Percentiles rank a stretch among this genome's conserved stretches.
Evolutionary conservation across 2,888 invertebrate genomes (phyloP).

Genomic region (Rosalia funebris): DNA sequence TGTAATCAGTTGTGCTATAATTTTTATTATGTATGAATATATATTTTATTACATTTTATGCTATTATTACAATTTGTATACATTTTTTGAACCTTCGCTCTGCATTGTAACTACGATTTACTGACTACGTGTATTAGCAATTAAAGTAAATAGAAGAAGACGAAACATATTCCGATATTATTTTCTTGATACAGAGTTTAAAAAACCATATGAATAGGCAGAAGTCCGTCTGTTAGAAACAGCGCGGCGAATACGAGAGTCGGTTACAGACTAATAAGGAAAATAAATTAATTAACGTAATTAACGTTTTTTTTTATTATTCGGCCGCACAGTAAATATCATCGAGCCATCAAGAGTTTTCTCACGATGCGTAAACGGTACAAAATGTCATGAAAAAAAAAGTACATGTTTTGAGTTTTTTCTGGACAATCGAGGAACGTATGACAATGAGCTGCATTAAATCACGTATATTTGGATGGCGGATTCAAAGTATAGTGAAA

Average conservation of each 20-base stretch:
- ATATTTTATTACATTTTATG: too few relatives aligned
- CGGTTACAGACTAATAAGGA: slow-evolving; percentile 29
- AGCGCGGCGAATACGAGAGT: not conserved
- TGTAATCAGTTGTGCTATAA: too few relatives aligned
- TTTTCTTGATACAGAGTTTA: too few relatives aligned
- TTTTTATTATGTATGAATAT: too few relatives aligned
- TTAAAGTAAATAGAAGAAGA: too few relatives aligned
- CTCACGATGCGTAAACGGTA: slow-evolving; percentile 46
- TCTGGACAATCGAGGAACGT: slow-evolving; percentile 41
- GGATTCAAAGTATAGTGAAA: slow-evolving; percentile 52
- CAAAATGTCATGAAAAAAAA: slow-evolving; percentile 46
- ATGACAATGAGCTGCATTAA: slow-evolving; percentile 52
- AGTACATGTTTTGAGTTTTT: slow-evolving; percentile 39
- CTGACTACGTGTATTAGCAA: too few relatives aligned
- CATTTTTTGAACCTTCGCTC: too few relatives aligned
- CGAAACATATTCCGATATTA: too few relatives aligned
- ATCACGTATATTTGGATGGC: slow-evolving; percentile 58
- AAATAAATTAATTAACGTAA: slow-evolving; percentile 27
- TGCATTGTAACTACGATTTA: too few relatives aligned
- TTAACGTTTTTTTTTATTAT: slow-evolving; percentile 21
- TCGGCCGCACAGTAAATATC: slow-evolving; percentile 30
- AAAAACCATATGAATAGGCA: too few relatives aligned
- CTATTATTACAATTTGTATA: too few relatives aligned
- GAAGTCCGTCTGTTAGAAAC: too few relatives aligned
- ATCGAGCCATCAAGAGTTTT: slow-evolving; percentile 42